phyloP scores from a whole-genome alignment of 2,888 invertebrate genomes.

The Ormia ochracea region DNA sequence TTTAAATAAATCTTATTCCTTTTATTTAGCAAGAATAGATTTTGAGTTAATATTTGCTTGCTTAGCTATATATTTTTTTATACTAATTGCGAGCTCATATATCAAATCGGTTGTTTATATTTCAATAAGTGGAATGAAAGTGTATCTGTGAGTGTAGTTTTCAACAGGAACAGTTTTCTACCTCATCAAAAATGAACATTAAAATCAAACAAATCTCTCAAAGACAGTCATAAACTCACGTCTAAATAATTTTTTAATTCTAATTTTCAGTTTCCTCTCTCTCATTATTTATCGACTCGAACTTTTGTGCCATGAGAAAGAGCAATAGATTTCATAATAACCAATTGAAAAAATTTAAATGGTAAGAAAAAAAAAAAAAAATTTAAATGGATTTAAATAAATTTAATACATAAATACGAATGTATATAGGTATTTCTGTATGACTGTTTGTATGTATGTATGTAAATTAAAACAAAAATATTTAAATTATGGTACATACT shows the following conservation, averaged over 20 bases:
- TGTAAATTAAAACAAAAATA: too few relatives aligned
- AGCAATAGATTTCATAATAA: background rate
- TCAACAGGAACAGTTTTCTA: constrained; percentile 35
- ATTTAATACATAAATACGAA: too few relatives aligned
- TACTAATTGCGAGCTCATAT: constrained; percentile 30
- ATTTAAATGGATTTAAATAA: too few relatives aligned
- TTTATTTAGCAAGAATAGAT: constrained; percentile 21
- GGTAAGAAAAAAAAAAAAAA: too few relatives aligned
- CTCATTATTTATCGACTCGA: background rate
- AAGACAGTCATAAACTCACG: constrained; percentile 56
- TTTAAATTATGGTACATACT: too few relatives aligned
- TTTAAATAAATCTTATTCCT: constrained; percentile 47
- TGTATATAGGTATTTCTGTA: too few relatives aligned
- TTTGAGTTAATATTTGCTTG: background rate
- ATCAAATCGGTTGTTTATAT: constrained; percentile 57
- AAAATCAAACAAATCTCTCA: constrained; percentile 56
- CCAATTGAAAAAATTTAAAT: background rate
- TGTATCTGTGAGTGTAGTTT: constrained; percentile 13
- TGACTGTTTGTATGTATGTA: too few relatives aligned
- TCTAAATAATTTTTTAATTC: constrained; percentile 20
- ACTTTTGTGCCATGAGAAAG: background rate
- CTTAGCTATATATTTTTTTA: background rate
- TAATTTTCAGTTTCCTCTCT: background rate
- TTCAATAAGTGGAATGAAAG: constrained; percentile 28
- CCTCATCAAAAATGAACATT: constrained; percentile 54